These are phyloP conservation scores for Augiades crinisus DNA, from an alignment of 2,888 invertebrate genomes.

Conservation along the genomic window DNA sequence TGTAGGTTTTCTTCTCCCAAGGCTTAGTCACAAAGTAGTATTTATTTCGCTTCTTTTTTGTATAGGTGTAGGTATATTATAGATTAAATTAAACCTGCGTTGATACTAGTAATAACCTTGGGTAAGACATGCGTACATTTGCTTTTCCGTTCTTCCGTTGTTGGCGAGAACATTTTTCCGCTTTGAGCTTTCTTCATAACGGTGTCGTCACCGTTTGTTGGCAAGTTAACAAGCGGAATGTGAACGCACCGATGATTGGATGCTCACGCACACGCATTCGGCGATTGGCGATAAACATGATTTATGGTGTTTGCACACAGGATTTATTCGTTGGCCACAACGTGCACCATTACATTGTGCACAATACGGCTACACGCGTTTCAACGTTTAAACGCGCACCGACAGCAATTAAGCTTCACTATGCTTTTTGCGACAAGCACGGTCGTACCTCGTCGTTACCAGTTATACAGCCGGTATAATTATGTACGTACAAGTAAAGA, in stretches of 20 bases:
- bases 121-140: too few relatives aligned
- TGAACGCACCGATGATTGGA: constrained; percentile 34
- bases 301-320: constrained; percentile 40
- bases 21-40: too few relatives aligned
- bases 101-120: too few relatives aligned
- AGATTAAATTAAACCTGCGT: too few relatives aligned
- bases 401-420: constrained; percentile 34
- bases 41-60: too few relatives aligned
- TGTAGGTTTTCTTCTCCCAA: too few relatives aligned
- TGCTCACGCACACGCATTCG: constrained; percentile 30
- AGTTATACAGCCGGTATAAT: constrained; percentile 33
- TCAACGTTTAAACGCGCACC: constrained; percentile 40
- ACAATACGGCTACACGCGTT: neutral
- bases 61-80: too few relatives aligned
- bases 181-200: neutral
- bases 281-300: constrained; percentile 42
- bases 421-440: constrained; percentile 29
- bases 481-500: constrained; percentile 39
- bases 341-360: neutral
- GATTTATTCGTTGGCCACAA: constrained; percentile 4
- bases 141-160: too few relatives aligned
- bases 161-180: neutral
- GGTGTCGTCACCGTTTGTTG: constrained; percentile 16
- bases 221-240: constrained; percentile 40
- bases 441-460: constrained; percentile 26